Conservation (phyloP, 2,113 vertebrate species). For the Rissa tridactyla region DNA sequence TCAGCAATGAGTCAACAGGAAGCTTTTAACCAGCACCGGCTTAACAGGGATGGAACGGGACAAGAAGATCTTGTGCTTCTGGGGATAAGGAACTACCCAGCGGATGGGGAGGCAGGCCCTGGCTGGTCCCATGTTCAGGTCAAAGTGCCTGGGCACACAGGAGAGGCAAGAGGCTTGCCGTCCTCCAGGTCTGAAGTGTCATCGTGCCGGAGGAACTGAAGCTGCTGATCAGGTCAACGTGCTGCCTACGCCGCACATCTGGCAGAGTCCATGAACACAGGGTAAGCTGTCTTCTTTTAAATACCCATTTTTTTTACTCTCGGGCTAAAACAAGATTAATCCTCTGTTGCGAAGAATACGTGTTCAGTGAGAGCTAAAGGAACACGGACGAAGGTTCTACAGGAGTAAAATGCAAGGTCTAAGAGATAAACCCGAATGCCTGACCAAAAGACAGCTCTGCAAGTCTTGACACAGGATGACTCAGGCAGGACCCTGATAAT, state of each 20-base stretch:
- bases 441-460: not conserved
- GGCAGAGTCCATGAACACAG: not conserved
- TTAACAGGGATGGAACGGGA: not conserved
- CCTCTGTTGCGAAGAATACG: not conserved
- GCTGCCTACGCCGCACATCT: not conserved
- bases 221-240: not conserved
- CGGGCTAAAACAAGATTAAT: not conserved
- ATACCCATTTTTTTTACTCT: not conserved
- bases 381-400: not conserved
- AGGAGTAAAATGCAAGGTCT: not conserved
- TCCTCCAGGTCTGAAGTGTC: not conserved
- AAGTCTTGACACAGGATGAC: accelerated
- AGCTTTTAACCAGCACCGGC: not conserved
- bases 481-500: not conserved
- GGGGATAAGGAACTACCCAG: not conserved
- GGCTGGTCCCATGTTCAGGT: not conserved
- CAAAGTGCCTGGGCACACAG: not conserved
- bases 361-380: not conserved
- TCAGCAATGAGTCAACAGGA: conserved; percentile 27
- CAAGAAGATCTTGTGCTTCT: not conserved
- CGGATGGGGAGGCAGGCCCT: not conserved
- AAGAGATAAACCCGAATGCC: not conserved
- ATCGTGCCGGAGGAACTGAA: not conserved
- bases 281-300: not conserved
- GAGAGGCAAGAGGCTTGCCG: not conserved